Percentiles rank a stretch among this genome's conserved stretches.
Evolutionary conservation across 2,888 invertebrate genomes (phyloP).

Genomic region (Neoascia interrupta): DNA sequence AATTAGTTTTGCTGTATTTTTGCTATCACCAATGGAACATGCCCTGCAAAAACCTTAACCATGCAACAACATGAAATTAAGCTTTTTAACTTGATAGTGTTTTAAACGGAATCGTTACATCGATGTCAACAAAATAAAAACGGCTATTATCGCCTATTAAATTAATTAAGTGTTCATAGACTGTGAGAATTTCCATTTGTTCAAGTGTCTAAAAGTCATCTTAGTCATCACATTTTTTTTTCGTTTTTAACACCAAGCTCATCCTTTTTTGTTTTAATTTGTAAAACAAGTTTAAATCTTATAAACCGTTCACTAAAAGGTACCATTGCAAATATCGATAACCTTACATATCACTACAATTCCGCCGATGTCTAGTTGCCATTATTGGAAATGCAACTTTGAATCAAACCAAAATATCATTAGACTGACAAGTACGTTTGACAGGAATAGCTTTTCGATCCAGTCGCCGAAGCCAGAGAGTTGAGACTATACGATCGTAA

Average conservation of each 20-base stretch:
- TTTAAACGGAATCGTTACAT: background rate
- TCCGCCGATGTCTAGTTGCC: slow-evolving; percentile 31
- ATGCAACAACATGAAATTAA: background rate
- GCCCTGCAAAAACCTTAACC: background rate
- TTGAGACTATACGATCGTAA: slow-evolving; percentile 34
- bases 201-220: background rate
- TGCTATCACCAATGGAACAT: slow-evolving; percentile 1
- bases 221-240: too few species aligned
- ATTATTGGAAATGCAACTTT: slow-evolving; percentile 10
- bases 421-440: background rate
- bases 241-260: too few species aligned
- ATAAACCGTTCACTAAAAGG: too few species aligned
- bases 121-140: background rate
- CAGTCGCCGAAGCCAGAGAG: slow-evolving; percentile 25
- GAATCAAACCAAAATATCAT: slow-evolving; percentile 12
- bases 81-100: background rate
- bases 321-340: too few species aligned
- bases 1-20: background rate
- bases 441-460: slow-evolving; percentile 19
- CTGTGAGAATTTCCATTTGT: background rate
- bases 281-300: too few species aligned
- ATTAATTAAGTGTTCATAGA: background rate
- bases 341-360: slow-evolving; percentile 41
- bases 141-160: background rate
- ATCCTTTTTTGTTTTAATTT: too few species aligned